Evolutionary conservation across 2,888 invertebrate genomes (phyloP).

Genomic region (Uropetala carovei): DNA sequence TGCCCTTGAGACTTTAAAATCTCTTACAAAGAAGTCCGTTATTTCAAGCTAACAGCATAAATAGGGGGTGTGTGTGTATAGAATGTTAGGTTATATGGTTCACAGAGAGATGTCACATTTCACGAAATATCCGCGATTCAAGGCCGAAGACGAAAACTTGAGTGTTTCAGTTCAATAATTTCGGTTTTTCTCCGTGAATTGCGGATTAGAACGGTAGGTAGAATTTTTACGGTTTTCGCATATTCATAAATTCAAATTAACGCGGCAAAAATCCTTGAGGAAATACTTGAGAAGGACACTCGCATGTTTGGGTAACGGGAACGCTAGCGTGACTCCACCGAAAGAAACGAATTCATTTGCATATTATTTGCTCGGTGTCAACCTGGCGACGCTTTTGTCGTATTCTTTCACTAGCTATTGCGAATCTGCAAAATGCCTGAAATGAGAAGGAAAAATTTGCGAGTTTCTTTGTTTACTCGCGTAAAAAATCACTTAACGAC

Average conservation of each 20-base stretch:
- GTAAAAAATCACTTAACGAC: background rate
- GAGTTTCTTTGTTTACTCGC: background rate
- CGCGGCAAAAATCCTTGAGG: background rate
- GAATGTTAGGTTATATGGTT: no score
- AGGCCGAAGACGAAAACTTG: no score
- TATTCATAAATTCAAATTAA: background rate
- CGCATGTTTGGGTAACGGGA: background rate
- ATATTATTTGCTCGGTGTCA: background rate
- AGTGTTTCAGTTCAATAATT: no score
- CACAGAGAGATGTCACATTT: no score
- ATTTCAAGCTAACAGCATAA: no score
- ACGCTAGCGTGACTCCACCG: background rate
- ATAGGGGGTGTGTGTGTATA: no score
- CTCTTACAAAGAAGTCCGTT: no score
- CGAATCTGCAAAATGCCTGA: background rate
- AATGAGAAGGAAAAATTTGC: background rate
- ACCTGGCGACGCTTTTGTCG: background rate
- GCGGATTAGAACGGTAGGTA: no score
- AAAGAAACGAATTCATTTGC: background rate
- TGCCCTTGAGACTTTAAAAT: no score
- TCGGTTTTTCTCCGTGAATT: no score
- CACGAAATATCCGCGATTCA: no score
- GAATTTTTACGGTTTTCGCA: no score
- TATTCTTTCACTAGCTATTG: background rate
- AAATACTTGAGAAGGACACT: constrained; percentile 3